These are phyloP conservation scores for Archips xylosteana DNA, from an alignment of 2,888 invertebrate genomes.

Conservation along the genomic window DNA sequence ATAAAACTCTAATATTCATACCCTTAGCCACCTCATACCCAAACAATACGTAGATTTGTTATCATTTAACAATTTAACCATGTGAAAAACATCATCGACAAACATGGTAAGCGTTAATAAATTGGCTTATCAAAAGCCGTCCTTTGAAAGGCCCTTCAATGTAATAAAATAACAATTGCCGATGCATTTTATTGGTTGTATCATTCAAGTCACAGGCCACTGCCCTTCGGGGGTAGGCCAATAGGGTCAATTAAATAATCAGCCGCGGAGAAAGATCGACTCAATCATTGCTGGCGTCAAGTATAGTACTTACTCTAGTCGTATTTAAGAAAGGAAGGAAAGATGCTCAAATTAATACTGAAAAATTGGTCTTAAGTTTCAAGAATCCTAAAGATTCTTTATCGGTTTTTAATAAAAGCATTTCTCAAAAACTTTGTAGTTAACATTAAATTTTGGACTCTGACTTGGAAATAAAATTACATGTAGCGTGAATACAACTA, in stretches of 20 bases:
- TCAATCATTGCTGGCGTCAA: conserved; percentile 3
- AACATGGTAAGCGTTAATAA: conserved; percentile 7
- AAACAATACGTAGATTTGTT: not conserved
- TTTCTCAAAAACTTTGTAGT: too few relatives aligned
- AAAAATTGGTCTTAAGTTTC: too few relatives aligned
- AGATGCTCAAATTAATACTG: too few relatives aligned
- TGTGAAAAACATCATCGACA: not conserved
- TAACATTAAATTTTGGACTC: too few relatives aligned
- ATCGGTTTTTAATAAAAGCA: too few relatives aligned
- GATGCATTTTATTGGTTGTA: conserved; percentile 51
- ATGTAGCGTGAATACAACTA: too few relatives aligned
- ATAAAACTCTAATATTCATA: too few relatives aligned
- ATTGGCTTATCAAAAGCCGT: not conserved
- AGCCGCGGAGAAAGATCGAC: conserved; percentile 43
- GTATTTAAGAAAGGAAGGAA: too few relatives aligned
- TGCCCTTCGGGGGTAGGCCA: conserved; percentile 66
- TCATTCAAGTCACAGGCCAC: conserved; percentile 62
- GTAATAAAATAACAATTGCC: conserved; percentile 36
- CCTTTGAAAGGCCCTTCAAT: conserved; percentile 3
- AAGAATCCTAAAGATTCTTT: too few relatives aligned
- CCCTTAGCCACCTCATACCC: not conserved
- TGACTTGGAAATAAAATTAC: too few relatives aligned
- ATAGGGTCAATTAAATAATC: conserved; percentile 77
- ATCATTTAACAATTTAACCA: not conserved
- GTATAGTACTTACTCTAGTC: not conserved